These are phyloP conservation scores for Epistrophella euchroma DNA, from an alignment of 2,888 invertebrate genomes.

Conservation along the genomic window DNA sequence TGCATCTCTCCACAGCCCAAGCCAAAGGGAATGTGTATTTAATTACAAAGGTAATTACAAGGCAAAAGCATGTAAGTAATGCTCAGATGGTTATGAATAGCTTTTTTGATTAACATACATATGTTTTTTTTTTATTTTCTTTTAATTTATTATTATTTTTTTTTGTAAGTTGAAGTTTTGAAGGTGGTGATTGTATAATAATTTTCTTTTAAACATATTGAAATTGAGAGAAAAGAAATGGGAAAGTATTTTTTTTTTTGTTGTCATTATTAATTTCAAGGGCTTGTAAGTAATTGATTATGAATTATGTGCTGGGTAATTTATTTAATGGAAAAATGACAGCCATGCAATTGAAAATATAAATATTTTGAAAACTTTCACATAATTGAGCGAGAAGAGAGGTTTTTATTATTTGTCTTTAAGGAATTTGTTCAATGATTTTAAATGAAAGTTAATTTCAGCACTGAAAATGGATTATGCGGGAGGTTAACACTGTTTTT, in stretches of 20 bases:
- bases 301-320: slow-evolving; percentile 56
- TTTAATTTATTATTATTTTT: slow-evolving; percentile 11
- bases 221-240: slow-evolving; percentile 37
- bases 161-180: slow-evolving; percentile 1
- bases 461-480: background rate
- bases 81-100: slow-evolving; percentile 51
- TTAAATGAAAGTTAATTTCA: slow-evolving; percentile 7
- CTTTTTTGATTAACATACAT: slow-evolving; percentile 36
- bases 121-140: slow-evolving; percentile 2
- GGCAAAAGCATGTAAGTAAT: slow-evolving; percentile 36
- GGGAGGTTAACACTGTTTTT: too few relatives aligned
- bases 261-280: slow-evolving; percentile 23
- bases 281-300: slow-evolving; percentile 36
- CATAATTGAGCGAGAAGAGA: slow-evolving; percentile 29
- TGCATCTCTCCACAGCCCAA: slow-evolving; percentile 12
- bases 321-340: slow-evolving; percentile 34
- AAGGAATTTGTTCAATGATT: background rate
- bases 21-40: slow-evolving; percentile 54
- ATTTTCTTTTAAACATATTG: slow-evolving; percentile 33
- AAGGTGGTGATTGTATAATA: slow-evolving; percentile 46
- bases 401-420: slow-evolving; percentile 39
- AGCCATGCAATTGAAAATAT: slow-evolving; percentile 36
- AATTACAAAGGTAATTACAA: slow-evolving; percentile 71
- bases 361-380: slow-evolving; percentile 51
- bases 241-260: slow-evolving; percentile 31